phyloP scores from a whole-genome alignment of 2,888 invertebrate genomes.

The Abrostola triplasia region DNA sequence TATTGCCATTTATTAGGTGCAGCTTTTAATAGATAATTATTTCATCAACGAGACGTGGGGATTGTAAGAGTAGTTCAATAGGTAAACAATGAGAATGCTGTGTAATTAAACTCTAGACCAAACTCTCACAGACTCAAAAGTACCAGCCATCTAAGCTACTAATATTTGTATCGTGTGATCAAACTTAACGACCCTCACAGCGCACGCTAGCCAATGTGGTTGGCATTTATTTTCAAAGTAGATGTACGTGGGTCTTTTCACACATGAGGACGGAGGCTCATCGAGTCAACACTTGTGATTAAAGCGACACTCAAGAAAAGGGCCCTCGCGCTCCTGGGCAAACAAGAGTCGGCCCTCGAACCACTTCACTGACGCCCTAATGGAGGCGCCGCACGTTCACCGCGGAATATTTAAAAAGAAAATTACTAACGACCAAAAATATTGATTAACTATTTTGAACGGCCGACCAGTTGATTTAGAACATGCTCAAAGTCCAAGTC shows the following conservation, averaged over 20 bases:
- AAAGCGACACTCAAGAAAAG: conserved; percentile 77
- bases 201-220: not conserved
- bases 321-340: conserved; percentile 72
- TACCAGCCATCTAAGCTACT: not conserved
- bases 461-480: no score
- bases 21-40: no score
- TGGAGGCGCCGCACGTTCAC: conserved; percentile 70
- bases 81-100: no score
- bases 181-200: not conserved
- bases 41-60: no score
- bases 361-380: conserved; percentile 71
- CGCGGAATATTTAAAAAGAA: conserved; percentile 43
- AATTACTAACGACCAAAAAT: conserved; percentile 36
- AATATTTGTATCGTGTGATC: not conserved
- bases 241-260: conserved; percentile 56
- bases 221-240: conserved; percentile 26
- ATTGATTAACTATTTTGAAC: conserved; percentile 5
- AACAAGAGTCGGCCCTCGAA: conserved; percentile 81
- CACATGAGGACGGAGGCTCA: conserved; percentile 57
- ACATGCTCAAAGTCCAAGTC: no score
- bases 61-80: no score
- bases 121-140: not conserved
- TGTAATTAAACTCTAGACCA: not conserved
- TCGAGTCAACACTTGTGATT: conserved; percentile 82
- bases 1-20: no score